Conservation (phyloP, 53 echinoderm and acorn worm genomes). For the Crossaster papposus region DNA sequence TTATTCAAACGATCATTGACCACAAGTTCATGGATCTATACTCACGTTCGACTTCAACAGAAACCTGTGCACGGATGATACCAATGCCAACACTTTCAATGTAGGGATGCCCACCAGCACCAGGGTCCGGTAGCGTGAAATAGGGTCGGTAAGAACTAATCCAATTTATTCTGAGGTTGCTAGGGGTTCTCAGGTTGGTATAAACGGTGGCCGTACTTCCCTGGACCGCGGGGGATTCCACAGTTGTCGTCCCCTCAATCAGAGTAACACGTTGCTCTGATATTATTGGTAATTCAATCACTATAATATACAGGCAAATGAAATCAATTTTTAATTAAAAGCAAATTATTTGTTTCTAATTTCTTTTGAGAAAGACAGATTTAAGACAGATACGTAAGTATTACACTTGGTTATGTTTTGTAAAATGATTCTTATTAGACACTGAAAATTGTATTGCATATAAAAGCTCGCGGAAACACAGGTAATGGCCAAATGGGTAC, state of each 20-base stretch:
- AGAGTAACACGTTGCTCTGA: conserved; percentile 17
- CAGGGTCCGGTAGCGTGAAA: background rate
- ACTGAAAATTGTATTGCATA: too few relatives aligned
- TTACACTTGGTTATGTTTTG: too few relatives aligned
- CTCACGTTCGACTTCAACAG: conserved; percentile 8
- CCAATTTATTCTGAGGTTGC: conserved; percentile 13
- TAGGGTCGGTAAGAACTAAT: conserved; percentile 21
- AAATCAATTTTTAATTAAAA: background rate
- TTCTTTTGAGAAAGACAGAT: too few relatives aligned
- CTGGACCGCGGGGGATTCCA: conserved; percentile 25
- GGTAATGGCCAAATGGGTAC: too few relatives aligned
- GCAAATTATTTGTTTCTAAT: background rate
- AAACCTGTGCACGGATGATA: conserved; percentile 1
- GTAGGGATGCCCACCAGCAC: background rate
- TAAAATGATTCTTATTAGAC: too few relatives aligned
- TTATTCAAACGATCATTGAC: too few relatives aligned
- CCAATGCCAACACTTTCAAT: conserved; percentile 13
- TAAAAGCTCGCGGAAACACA: too few relatives aligned
- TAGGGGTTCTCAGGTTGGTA: background rate
- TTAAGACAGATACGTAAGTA: too few relatives aligned
- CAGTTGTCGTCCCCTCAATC: conserved; percentile 15
- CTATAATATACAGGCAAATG: background rate
- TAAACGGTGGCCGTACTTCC: conserved; percentile 32
- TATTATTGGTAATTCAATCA: background rate
- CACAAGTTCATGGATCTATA: background rate